Evolutionary conservation across 2,113 vertebrate species (phyloP).

Genomic region (Pavo muticus): DNA sequence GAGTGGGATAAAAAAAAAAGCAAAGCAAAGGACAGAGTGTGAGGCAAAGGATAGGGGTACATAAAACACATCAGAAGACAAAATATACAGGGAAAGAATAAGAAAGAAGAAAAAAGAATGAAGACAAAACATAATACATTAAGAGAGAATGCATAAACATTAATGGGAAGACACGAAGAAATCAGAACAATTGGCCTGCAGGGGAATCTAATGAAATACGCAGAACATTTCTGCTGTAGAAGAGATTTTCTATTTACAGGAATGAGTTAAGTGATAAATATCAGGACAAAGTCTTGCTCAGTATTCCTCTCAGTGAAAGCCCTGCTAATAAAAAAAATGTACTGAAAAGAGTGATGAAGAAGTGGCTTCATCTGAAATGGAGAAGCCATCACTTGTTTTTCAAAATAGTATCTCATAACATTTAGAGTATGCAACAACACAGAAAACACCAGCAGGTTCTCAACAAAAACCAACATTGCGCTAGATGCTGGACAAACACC

Average conservation of each 20-base stretch:
- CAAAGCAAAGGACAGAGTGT: background rate
- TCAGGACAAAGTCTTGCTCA: background rate
- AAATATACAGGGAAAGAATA: background rate
- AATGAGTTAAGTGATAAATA: constrained; percentile 12
- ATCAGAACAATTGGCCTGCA: background rate
- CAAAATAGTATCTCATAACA: background rate
- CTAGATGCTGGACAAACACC: background rate
- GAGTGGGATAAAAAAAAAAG: background rate
- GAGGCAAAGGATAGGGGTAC: background rate
- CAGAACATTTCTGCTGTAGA: background rate
- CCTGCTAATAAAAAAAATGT: constrained; percentile 1
- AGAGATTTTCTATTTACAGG: background rate
- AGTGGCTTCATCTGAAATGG: background rate
- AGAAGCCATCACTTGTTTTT: background rate
- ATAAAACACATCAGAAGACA: background rate
- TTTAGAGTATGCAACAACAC: background rate
- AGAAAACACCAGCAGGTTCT: background rate
- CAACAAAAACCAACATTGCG: background rate
- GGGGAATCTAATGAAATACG: background rate
- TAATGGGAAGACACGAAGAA: background rate
- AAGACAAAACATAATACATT: background rate
- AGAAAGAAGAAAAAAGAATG: background rate
- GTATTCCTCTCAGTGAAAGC: background rate
- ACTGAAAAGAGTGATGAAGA: constrained; percentile 14
- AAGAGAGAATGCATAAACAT: background rate